Base-by-base conservation (phyloP, 2,113 vertebrate genomes). In the Tragelaphus buxtoni region DNA sequence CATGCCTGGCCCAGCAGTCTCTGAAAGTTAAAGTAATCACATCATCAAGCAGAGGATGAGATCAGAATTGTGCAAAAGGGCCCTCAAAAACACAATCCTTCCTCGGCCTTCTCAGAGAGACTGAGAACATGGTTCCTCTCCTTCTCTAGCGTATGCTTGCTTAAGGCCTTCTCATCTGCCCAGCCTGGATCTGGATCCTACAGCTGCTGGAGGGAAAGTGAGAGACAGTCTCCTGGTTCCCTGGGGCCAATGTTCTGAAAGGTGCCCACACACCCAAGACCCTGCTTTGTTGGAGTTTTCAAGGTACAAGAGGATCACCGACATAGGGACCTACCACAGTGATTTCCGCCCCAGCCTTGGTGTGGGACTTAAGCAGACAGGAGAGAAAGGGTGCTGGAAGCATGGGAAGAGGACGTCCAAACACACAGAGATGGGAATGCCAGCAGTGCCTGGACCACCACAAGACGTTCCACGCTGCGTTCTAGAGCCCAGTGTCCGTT, bases 401-500 rank as follows among this genome's bases (percentile, higher is more conserved):
- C 39, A 13, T 4, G 11, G n/a, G 26, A 20, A 51, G 0, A 24
- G 32, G 17, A 32, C 0, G 0, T 6, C 20, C 42, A 86, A 55
- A 55, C 0, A 2, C 9, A 9, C 4, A 28, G 58, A 63, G 56
- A 30, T 7, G 14, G 32, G 32, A 17, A 20, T 3, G 2, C 49
- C 42, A 18, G 39, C 1, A 0, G 0, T 10, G 53, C 22, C 24
- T 1, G 0, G 32, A 32, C 47, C 18, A 3, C 32, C 32, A 26
- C 45, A 30, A 24, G n/a, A 35, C 14, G 10, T 4, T 42, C 84
- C 51, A 2, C 9, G 3, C 7, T 2, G 7, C 1, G 0, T 9
- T 45, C 32, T 26, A 45, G 79, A 39, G 28, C 2, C 47, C 32
- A 20, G 1, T 0, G 5, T 6, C n/a, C 32, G 0, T 39, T 60